Evolutionary conservation across 2,113 vertebrate species (phyloP).

Genomic region (Hystrix brachyura): DNA sequence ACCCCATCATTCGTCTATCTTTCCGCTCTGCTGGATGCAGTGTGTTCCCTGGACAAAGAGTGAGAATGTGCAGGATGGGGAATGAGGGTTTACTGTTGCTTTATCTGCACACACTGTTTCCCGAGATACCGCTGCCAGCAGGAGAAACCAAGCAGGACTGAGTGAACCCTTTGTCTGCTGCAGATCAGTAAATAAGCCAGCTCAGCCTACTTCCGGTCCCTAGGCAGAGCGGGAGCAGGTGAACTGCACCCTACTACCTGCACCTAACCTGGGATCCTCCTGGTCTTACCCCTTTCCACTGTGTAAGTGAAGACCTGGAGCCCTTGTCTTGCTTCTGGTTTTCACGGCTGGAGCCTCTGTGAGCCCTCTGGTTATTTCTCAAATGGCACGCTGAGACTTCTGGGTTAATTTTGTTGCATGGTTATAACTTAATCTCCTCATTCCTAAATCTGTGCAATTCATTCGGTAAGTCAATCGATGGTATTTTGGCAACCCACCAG

Average conservation of each 20-base stretch:
- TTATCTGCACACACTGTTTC: neutral
- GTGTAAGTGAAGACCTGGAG: neutral
- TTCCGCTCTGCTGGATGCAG: neutral
- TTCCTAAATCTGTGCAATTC: neutral
- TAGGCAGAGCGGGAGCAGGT: neutral
- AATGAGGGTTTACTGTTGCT: no score
- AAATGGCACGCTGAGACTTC: fast-evolving
- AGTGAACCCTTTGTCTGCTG: neutral
- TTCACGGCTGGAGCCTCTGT: neutral
- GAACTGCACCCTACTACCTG: no score
- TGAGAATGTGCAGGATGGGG: neutral
- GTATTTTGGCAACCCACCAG: neutral
- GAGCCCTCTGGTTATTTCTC: neutral
- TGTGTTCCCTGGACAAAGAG: neutral
- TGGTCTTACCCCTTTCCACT: neutral
- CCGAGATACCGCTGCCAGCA: no score
- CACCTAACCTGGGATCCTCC: neutral
- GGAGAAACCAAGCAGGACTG: neutral
- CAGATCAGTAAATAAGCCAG: neutral
- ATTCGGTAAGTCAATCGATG: fast-evolving
- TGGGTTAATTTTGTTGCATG: neutral
- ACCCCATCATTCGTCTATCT: neutral
- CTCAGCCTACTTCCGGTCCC: no score
- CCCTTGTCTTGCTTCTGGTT: neutral
- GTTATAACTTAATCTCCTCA: neutral